A percentile compares a stretch with the other conserved stretches of the same genome.
Conservation (phyloP, 1,140 invertebrate species). For the Hyles euphorbiae region DNA sequence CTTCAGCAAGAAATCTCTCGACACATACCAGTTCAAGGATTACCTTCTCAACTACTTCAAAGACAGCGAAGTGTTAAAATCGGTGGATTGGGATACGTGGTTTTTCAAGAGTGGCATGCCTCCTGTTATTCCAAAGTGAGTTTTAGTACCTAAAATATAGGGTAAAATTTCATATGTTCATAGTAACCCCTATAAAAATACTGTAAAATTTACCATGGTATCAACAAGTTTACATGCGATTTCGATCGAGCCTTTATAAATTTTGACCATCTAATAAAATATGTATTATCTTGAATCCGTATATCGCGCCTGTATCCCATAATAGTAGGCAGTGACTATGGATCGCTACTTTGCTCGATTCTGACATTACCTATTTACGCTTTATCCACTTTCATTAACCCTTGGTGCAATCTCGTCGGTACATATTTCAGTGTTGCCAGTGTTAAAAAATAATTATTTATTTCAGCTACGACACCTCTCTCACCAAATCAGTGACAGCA, state of each 20-base stretch:
- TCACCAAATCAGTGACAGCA: constrained; percentile 79
- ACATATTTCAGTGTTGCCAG: no score
- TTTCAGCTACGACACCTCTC: constrained; percentile 82
- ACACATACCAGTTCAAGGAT: constrained; percentile 87
- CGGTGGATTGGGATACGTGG: constrained; percentile 92
- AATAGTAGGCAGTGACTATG: no score
- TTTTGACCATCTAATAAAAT: no score
- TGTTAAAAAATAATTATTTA: constrained; percentile 1
- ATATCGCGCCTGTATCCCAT: no score
- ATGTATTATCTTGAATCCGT: no score
- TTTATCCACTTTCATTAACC: no score
- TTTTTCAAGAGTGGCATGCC: constrained; percentile 90
- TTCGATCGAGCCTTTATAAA: no score
- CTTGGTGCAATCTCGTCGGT: no score
- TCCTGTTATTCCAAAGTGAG: constrained; percentile 87
- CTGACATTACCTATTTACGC: no score
- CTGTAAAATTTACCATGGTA: no score
- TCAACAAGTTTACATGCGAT: no score
- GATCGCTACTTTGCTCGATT: no score
- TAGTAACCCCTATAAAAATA: neutral
- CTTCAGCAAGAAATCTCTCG: constrained; percentile 90
- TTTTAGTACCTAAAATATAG: constrained; percentile 11
- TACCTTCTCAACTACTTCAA: constrained; percentile 88
- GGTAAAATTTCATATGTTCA: neutral
- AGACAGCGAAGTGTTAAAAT: constrained; percentile 71